Conservation (phyloP, 2,888 invertebrate genomes). For the Cryptophagus acutangulus region DNA sequence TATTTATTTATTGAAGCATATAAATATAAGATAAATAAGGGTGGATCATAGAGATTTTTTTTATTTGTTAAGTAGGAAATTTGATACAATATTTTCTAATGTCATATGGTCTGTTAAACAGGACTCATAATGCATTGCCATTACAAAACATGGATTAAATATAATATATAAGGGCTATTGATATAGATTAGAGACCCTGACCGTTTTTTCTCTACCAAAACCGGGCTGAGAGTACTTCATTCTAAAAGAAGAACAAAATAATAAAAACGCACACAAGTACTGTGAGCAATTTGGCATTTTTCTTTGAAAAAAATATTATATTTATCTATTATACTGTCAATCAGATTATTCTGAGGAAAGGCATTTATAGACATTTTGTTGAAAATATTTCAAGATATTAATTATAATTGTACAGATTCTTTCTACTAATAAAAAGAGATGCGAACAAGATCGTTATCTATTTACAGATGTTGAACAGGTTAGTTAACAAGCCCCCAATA, state of each 20-base stretch:
- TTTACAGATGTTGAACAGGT: too few species aligned
- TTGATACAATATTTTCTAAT: constrained; percentile 41
- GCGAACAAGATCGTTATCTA: too few species aligned
- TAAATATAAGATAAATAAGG: constrained; percentile 11
- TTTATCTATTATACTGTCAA: constrained; percentile 42
- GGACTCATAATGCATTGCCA: constrained; percentile 42
- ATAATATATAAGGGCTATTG: constrained; percentile 40
- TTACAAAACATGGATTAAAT: constrained; percentile 37
- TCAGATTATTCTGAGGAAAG: too few species aligned
- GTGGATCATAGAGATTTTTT: too few species aligned
- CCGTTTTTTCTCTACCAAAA: constrained; percentile 37
- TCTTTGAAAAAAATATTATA: constrained; percentile 37
- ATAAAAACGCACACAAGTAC: constrained; percentile 19
- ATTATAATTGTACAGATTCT: too few species aligned
- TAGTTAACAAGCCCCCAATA: too few species aligned
- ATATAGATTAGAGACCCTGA: constrained; percentile 39
- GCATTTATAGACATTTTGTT: too few species aligned
- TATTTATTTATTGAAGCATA: too few species aligned
- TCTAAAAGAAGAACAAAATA: too few species aligned
- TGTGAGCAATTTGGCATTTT: constrained; percentile 32
- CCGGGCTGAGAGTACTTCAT: constrained; percentile 37
- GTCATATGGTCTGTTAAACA: constrained; percentile 43
- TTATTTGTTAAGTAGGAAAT: constrained; percentile 30
- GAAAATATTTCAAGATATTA: constrained; percentile 29
- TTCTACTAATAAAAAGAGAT: too few species aligned